A percentile compares a stretch with the other conserved stretches of the same genome.
Conservation (phyloP, 2,113 vertebrate genomes). For the Argyrosomus japonicus region DNA sequence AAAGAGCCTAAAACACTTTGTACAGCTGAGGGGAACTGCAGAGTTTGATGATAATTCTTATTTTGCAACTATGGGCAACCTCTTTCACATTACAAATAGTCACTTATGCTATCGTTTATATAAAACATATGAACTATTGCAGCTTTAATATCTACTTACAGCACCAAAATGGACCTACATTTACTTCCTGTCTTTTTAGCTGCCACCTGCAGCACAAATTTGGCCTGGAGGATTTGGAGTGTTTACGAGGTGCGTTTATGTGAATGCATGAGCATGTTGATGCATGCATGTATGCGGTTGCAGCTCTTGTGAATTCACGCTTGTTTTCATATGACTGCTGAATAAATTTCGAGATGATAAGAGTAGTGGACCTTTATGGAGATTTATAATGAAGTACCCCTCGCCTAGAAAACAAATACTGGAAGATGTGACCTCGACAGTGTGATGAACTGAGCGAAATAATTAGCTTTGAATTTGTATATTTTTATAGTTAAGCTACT, state of each 20-base stretch:
- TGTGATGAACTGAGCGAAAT: background rate
- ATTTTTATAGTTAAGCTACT: background rate
- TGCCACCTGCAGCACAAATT: too few relatives aligned
- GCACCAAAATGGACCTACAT: background rate
- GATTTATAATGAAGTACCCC: background rate
- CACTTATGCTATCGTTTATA: background rate
- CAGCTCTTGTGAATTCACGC: too few relatives aligned
- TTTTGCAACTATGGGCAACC: background rate
- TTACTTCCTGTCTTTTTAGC: background rate
- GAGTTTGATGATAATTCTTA: background rate
- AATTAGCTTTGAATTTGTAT: too few relatives aligned
- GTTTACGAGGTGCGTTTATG: too few relatives aligned
- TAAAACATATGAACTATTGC: background rate
- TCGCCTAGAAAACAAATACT: background rate
- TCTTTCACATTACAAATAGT: background rate
- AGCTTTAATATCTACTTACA: background rate
- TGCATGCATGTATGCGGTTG: too few relatives aligned
- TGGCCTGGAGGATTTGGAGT: too few relatives aligned
- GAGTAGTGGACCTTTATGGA: background rate
- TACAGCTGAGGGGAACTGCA: too few relatives aligned
- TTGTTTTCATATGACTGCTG: background rate
- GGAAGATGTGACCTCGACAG: background rate
- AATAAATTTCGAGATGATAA: background rate
- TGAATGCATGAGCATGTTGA: too few relatives aligned
- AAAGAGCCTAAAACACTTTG: background rate